Evolutionary conservation across 2,888 invertebrate species (phyloP).

Genomic region (Limnephilus rhombicus): DNA sequence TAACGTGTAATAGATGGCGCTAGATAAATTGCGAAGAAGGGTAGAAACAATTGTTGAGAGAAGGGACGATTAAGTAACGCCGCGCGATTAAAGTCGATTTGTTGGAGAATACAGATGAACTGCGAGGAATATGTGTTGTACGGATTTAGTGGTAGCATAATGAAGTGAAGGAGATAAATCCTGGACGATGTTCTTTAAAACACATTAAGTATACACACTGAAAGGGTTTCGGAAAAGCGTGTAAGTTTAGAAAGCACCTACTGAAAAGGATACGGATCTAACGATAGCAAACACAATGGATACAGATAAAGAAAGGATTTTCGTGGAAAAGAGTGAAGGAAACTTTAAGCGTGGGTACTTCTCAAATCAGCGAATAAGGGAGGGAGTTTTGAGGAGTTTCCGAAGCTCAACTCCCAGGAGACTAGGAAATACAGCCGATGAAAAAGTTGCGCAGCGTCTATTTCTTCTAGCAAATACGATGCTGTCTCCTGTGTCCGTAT

Average conservation of each 20-base stretch:
- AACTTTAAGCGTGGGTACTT: neutral
- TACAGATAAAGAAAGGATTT: neutral
- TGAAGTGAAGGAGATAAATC: conserved; percentile 26
- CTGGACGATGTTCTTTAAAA: neutral
- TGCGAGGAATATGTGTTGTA: conserved; percentile 4
- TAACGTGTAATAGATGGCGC: conserved; percentile 56
- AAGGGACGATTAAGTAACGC: conserved; percentile 50
- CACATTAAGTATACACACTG: neutral
- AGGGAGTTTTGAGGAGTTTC: conserved; percentile 2
- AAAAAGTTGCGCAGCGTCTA: conserved; percentile 19
- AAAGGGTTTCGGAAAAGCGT: neutral
- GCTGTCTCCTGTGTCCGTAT: conserved; percentile 32
- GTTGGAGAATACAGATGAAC: conserved; percentile 51
- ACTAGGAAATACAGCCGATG: conserved; percentile 7
- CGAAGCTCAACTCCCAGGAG: conserved; percentile 3
- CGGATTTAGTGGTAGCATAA: conserved; percentile 16
- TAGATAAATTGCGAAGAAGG: conserved; percentile 59
- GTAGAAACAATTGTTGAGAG: conserved; percentile 58
- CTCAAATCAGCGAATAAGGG: conserved; percentile 16
- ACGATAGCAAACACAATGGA: neutral
- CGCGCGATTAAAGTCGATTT: conserved; percentile 51
- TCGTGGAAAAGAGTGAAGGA: neutral
- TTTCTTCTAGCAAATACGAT: conserved; percentile 30
- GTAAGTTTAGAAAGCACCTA: neutral
- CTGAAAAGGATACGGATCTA: neutral